Evolutionary conservation across 2,113 vertebrate species (phyloP), one percentile per base, ranked within the genome.

Genomic region (Elgaria multicarinata): DNA sequence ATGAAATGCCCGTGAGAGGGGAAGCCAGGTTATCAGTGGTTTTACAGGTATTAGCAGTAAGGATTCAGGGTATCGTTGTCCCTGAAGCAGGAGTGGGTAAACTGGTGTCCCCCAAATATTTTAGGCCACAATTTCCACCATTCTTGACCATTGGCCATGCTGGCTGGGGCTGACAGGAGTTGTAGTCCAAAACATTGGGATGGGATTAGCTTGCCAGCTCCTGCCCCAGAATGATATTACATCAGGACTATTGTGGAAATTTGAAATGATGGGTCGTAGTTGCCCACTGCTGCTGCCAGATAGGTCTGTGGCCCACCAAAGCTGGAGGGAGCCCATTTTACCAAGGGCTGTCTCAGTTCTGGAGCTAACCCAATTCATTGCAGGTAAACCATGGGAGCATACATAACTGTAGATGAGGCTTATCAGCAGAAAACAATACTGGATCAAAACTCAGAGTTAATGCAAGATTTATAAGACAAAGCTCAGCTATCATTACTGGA

Each of bases 401-500:
- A 9, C 66, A 10, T 89, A 91, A 42, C 72, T 24, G 71, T 2
- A 87, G 1, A 13, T 39, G 26, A 46, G 16, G 9, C 64, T 92
- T 1, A 0, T 13, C 1, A 62, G 86, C 24, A 36, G 83, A 79
- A 91, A 90, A 71, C 31, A 3, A 3, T 14, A 84, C 3, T 67
- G 55, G 26, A 90, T 88, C 46, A 89, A 55, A 94, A 87, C 2
- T 16, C 66, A 36, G 53, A 0, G 0, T 75, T 81, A 91, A 50
- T 16, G 87, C 39, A 71, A 83, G 77, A 88, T 72, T 86, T 66
- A 80, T 39, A 84, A 94, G 87, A 87, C 81, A 87, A 42, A 90
- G 14, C 67, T 92, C 83, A 95, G 53, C 77, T 75, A 39, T 83
- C 79, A 90, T 66, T 83, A 89, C 89, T 0, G 2, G 88, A 92